These are phyloP conservation scores for Neolamprologus modestus DNA, from an alignment of 2,113 vertebrate genomes.

Conservation along the genomic window DNA sequence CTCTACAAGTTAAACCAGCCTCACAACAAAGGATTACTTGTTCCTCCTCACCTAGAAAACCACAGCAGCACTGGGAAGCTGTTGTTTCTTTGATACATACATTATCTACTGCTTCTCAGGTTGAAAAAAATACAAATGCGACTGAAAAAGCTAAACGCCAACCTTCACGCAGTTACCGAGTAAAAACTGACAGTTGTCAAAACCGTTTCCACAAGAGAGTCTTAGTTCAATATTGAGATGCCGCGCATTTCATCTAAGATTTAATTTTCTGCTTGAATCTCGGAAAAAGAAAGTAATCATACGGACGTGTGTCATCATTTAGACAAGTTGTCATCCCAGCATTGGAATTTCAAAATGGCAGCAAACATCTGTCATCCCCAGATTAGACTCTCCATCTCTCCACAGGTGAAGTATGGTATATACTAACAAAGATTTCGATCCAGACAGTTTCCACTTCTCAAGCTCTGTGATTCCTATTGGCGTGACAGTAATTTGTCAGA, in stretches of 20 bases:
- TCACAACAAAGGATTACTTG: not conserved
- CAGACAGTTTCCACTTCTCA: not conserved
- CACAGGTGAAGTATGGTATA: not conserved
- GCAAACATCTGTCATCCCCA: constrained; percentile 18
- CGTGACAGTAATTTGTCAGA: not conserved
- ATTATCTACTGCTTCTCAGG: not conserved
- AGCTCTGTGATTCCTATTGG: not conserved
- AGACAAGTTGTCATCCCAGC: constrained; percentile 33
- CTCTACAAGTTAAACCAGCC: not conserved
- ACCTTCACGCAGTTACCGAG: not conserved
- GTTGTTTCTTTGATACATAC: not conserved
- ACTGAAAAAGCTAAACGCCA: not conserved
- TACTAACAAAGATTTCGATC: not conserved
- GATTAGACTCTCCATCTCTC: constrained; percentile 25
- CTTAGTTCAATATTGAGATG: not conserved
- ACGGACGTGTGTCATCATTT: not conserved
- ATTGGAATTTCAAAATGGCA: constrained; percentile 42
- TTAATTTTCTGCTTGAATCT: constrained; percentile 48
- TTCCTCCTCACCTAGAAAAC: not conserved
- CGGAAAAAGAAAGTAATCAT: constrained; percentile 42
- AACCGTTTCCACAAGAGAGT: not conserved
- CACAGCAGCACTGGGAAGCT: not conserved
- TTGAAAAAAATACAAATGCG: not conserved
- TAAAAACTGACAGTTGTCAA: not conserved
- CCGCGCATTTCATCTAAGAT: constrained; percentile 20